phyloP scores from a whole-genome alignment of 1,140 invertebrate species.

The Aphis gossypii region DNA sequence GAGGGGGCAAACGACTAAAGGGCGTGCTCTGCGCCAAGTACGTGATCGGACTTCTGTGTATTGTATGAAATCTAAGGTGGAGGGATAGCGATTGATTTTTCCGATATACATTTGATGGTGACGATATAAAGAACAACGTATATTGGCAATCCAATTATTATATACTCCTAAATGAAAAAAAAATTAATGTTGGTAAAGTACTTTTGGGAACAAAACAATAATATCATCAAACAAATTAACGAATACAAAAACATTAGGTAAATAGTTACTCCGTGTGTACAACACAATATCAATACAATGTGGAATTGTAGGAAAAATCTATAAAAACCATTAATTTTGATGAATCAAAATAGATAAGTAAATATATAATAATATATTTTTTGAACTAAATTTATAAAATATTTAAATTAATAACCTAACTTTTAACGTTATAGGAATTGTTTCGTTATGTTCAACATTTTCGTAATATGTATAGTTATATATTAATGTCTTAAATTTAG shows the following conservation, averaged over 20 bases:
- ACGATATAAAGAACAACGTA: background rate
- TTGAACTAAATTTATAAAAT: too few relatives aligned
- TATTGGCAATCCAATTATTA: background rate
- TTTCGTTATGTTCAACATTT: too few relatives aligned
- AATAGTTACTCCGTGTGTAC: background rate
- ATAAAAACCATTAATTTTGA: background rate
- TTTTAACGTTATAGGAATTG: too few relatives aligned
- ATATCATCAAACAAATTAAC: background rate
- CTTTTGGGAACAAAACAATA: background rate
- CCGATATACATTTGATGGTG: slow-evolving; percentile 7
- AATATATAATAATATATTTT: too few relatives aligned
- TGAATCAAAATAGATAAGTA: background rate
- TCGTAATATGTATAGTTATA: too few relatives aligned
- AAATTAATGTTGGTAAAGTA: background rate
- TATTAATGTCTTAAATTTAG: too few relatives aligned
- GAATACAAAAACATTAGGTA: background rate
- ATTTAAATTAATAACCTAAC: too few relatives aligned
- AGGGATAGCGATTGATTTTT: slow-evolving; percentile 53
- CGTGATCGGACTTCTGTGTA: slow-evolving; percentile 45
- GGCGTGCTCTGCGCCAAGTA: slow-evolving; percentile 50
- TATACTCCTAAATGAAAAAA: background rate
- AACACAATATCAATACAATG: background rate
- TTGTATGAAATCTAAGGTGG: slow-evolving; percentile 6
- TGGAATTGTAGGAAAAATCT: background rate
- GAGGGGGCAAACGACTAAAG: slow-evolving; percentile 33